These are phyloP conservation scores for Mastigias papua DNA, from an alignment of 30 jellyfish, hydroid and myxozoan species.

Conservation along the genomic window DNA sequence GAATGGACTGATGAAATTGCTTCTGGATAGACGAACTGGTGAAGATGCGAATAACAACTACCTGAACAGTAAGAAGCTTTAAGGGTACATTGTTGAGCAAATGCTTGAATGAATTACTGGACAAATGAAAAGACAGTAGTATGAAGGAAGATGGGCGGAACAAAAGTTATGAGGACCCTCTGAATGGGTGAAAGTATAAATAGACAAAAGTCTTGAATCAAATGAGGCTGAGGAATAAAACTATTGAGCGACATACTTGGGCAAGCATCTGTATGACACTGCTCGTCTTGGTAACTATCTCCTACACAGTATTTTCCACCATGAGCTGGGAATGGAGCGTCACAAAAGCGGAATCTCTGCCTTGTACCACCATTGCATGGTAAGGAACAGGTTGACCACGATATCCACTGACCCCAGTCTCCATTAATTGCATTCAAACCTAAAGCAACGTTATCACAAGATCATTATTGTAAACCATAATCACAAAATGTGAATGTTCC, in stretches of 20 bases:
- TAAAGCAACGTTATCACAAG: not conserved
- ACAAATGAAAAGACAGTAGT: too few relatives aligned
- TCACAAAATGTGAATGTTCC: too few relatives aligned
- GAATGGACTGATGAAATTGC: too few relatives aligned
- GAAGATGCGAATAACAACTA: too few relatives aligned
- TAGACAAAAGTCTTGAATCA: too few relatives aligned
- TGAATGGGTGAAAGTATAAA: not conserved
- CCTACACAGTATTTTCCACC: conserved; percentile 68
- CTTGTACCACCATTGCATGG: conserved; percentile 66
- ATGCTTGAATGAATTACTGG: too few relatives aligned
- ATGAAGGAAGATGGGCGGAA: too few relatives aligned
- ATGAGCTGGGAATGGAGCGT: conserved; percentile 67
- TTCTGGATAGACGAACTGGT: too few relatives aligned
- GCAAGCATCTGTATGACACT: conserved; percentile 28
- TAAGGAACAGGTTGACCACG: conserved; percentile 22
- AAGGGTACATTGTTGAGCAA: too few relatives aligned
- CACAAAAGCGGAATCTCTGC: conserved; percentile 62
- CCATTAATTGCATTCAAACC: not conserved
- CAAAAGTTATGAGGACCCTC: too few relatives aligned
- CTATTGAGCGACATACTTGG: not conserved
- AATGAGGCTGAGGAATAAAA: not conserved
- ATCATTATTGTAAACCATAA: too few relatives aligned
- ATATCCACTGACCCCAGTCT: conserved; percentile 10
- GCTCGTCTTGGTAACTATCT: conserved; percentile 16
- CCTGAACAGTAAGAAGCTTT: too few relatives aligned